A percentile compares a stretch with the other conserved stretches of the same genome.
These are phyloP conservation scores for Ia io DNA, from an alignment of 2,113 vertebrate genomes.

Conservation along the genomic window DNA sequence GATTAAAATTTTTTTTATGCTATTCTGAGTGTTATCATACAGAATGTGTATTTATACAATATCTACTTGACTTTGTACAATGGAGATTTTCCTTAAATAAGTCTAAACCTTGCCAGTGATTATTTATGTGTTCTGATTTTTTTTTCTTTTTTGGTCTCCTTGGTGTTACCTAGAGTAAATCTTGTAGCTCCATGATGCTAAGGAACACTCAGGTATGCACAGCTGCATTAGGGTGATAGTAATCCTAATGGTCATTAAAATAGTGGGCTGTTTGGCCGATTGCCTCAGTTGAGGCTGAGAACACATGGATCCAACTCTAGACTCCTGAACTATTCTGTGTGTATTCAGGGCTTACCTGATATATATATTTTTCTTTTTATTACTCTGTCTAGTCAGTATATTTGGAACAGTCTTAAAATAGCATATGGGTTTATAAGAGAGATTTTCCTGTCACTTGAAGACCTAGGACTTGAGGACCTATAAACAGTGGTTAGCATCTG, in stretches of 20 bases:
- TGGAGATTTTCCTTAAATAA: conserved; percentile 10
- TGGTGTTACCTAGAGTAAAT: background rate
- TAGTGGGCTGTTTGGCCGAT: background rate
- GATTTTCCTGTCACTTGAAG: background rate
- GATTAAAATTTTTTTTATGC: background rate
- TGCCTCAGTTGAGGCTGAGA: background rate
- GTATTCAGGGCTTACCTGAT: background rate
- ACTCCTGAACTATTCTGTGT: background rate
- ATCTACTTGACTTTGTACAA: background rate
- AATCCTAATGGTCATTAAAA: background rate
- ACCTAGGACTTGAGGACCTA: background rate
- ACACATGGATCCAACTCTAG: background rate
- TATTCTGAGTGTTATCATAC: background rate
- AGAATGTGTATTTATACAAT: background rate
- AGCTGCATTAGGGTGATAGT: background rate
- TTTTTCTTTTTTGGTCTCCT: background rate
- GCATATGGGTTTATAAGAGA: background rate
- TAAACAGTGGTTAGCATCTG: conserved; percentile 1
- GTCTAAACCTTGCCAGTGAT: background rate
- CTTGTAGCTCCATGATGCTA: background rate
- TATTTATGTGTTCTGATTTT: background rate
- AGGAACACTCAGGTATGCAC: background rate
- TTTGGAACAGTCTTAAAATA: background rate
- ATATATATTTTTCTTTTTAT: background rate
- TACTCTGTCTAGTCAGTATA: background rate